These are phyloP conservation scores for Amphibalanus amphitrite DNA, from an alignment of 1,140 invertebrate genomes.

Conservation along the genomic window DNA sequence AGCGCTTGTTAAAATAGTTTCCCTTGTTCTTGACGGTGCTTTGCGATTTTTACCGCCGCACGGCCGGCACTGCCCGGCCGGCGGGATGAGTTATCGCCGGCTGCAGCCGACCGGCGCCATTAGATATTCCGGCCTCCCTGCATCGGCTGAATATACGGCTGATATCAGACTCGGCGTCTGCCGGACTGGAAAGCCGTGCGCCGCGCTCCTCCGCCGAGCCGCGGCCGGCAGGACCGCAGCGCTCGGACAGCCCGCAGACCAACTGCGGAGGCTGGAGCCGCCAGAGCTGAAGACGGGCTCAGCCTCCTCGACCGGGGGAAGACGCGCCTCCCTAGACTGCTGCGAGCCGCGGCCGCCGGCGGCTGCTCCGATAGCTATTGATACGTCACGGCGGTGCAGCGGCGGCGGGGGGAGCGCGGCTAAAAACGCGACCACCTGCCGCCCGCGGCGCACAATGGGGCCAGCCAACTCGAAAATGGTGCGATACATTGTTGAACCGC, in stretches of 20 bases:
- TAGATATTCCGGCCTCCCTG: not conserved
- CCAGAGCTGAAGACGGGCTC: no score
- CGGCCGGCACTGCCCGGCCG: no score
- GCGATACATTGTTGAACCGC: not conserved
- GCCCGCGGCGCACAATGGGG: not conserved
- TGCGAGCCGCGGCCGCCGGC: not conserved
- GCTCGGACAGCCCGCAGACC: no score
- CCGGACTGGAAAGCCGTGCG: not conserved
- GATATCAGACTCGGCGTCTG: not conserved
- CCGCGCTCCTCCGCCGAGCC: not conserved
- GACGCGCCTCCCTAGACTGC: no score
- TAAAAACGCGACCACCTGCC: not conserved
- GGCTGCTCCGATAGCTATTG: not conserved
- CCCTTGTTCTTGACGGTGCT: not conserved
- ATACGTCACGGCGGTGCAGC: not conserved
- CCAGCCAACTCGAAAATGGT: conserved; percentile 2
- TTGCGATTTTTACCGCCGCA: not conserved
- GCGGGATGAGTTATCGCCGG: not conserved
- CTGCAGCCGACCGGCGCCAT: not conserved
- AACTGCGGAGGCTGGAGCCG: not conserved
- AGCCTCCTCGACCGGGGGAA: no score
- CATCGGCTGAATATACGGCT: not conserved
- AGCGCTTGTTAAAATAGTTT: not conserved
- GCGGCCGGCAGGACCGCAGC: not conserved
- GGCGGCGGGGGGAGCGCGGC: no score